Conservation (phyloP, 2,113 vertebrate genomes). For the Ctenomys sociabilis region DNA sequence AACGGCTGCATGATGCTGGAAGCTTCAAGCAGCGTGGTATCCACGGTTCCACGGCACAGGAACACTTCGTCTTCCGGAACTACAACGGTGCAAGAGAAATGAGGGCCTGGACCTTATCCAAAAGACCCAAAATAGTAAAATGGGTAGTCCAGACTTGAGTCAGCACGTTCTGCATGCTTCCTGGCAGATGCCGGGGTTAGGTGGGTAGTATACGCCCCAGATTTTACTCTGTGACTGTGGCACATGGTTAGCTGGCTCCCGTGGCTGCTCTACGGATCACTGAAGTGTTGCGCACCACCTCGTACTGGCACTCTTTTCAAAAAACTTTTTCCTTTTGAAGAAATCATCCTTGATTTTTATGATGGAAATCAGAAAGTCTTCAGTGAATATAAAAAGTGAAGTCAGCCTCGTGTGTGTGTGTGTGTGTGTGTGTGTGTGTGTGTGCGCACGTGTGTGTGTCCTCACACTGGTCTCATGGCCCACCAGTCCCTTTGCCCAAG, state of each 20-base stretch:
- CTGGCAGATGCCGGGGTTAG: neutral
- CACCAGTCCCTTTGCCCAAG: neutral
- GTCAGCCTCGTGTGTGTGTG: neutral
- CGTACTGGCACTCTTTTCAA: neutral
- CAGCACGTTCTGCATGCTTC: slow-evolving; percentile 30
- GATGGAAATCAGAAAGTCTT: neutral
- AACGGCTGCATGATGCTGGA: slow-evolving; percentile 29
- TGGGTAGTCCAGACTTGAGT: neutral
- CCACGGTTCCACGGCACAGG: neutral
- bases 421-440: too few species aligned
- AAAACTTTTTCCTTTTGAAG: neutral
- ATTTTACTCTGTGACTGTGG: neutral
- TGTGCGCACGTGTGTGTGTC: neutral
- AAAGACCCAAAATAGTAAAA: neutral
- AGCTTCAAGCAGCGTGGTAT: neutral
- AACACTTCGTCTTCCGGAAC: neutral
- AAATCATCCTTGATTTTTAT: slow-evolving; percentile 9
- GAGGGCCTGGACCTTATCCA: neutral
- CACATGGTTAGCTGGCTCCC: neutral
- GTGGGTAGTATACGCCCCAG: neutral
- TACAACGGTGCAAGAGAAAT: neutral
- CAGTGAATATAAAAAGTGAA: neutral
- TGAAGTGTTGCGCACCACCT: neutral
- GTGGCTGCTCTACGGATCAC: neutral
- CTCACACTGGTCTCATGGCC: neutral